phyloP scores from a whole-genome alignment of 2,888 invertebrate genomes.

The Ophion ventricosus region DNA sequence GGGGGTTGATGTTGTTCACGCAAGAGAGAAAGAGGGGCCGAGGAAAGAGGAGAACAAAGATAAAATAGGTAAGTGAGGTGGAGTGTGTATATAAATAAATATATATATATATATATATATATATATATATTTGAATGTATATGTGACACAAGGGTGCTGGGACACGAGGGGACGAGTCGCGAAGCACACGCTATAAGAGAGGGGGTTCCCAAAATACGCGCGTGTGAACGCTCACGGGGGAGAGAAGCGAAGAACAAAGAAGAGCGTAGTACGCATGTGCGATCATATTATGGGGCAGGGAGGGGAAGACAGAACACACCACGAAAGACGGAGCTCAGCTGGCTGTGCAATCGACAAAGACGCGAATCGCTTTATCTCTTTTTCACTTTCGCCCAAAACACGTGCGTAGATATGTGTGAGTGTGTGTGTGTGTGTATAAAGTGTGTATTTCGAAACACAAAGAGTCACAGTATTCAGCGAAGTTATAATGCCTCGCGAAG shows the following conservation, averaged over 20 bases:
- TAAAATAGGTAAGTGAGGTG: slow-evolving; percentile 32
- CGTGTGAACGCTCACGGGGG: slow-evolving; percentile 61
- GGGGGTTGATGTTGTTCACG: slow-evolving; percentile 34
- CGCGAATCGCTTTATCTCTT: slow-evolving; percentile 6
- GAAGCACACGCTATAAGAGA: not conserved
- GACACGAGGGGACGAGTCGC: slow-evolving; percentile 16
- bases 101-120: too few species aligned
- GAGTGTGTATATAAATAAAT: not conserved
- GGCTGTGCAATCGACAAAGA: slow-evolving; percentile 31
- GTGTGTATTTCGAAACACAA: slow-evolving; percentile 39
- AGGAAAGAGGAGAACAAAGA: slow-evolving; percentile 55
- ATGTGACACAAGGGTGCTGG: slow-evolving; percentile 19
- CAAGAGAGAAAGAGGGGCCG: not conserved
- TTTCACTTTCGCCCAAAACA: slow-evolving; percentile 22
- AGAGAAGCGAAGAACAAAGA: slow-evolving; percentile 60
- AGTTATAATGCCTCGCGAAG: slow-evolving; percentile 46
- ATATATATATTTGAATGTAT: too few species aligned
- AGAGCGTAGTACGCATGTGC: slow-evolving; percentile 63
- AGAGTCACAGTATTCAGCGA: slow-evolving; percentile 57
- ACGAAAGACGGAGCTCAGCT: slow-evolving; percentile 52
- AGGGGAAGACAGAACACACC: slow-evolving; percentile 30
- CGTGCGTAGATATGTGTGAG: not conserved
- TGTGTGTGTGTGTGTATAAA: not conserved
- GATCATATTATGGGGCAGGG: slow-evolving; percentile 43
- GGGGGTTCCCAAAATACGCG: slow-evolving; percentile 62